These are phyloP conservation scores for Acrobasis consociella DNA, from an alignment of 2,888 invertebrate genomes.

Conservation along the genomic window DNA sequence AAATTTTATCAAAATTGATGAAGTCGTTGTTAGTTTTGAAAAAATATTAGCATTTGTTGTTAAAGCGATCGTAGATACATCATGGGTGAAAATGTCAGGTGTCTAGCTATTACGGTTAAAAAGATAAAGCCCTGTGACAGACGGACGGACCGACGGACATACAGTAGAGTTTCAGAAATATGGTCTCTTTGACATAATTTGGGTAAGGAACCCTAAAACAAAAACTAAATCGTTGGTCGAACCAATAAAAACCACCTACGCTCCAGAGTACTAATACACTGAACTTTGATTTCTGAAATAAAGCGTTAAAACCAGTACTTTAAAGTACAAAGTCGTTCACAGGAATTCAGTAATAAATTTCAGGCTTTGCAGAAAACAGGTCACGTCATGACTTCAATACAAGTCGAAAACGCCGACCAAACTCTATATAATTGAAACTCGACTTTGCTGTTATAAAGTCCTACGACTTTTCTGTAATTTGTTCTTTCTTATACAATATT, in stretches of 20 bases:
- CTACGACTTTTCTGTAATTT: not conserved
- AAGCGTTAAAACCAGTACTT: not conserved
- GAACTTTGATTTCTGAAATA: not conserved
- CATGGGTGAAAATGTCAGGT: too few species aligned
- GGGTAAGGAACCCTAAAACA: not conserved
- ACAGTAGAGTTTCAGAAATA: too few species aligned
- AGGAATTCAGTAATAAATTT: slow-evolving; percentile 11
- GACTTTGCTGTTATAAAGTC: slow-evolving; percentile 8
- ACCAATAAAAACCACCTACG: slow-evolving; percentile 16
- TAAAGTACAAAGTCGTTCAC: slow-evolving; percentile 14
- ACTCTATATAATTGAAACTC: slow-evolving; percentile 16
- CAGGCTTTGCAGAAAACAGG: slow-evolving; percentile 7
- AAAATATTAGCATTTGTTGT: too few species aligned
- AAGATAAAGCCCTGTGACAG: too few species aligned
- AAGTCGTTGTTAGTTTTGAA: too few species aligned
- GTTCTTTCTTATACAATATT: not conserved
- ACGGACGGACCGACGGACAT: too few species aligned
- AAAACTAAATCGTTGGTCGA: slow-evolving; percentile 11
- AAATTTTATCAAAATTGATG: too few species aligned
- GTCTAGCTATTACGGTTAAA: too few species aligned
- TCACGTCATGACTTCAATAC: slow-evolving; percentile 14
- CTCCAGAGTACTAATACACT: not conserved
- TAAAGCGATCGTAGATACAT: too few species aligned
- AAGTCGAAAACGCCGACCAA: slow-evolving; percentile 6
- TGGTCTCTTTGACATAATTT: too few species aligned